These are phyloP conservation scores for Pogonus chalceus DNA, from an alignment of 1,140 invertebrate species.

Conservation along the genomic window DNA sequence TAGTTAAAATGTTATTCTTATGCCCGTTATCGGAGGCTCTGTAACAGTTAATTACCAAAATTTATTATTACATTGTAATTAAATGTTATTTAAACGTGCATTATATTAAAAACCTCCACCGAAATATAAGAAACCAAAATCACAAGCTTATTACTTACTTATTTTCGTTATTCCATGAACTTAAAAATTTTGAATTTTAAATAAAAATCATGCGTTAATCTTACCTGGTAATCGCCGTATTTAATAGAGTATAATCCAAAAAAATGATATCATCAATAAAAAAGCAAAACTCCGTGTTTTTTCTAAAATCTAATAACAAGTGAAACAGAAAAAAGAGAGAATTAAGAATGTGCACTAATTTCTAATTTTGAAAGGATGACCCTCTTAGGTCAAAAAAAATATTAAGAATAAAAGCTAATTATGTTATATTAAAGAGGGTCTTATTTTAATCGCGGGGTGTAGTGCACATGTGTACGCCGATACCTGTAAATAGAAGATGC, in stretches of 20 bases:
- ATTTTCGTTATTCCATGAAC: no score
- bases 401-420: slow-evolving; percentile 8
- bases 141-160: no score
- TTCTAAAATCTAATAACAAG: background rate
- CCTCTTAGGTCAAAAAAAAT: slow-evolving; percentile 3
- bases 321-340: background rate
- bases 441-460: background rate
- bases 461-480: slow-evolving; percentile 13
- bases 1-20: slow-evolving; percentile 42
- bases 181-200: no score
- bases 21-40: slow-evolving; percentile 41
- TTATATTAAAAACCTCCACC: no score
- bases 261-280: no score
- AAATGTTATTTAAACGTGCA: slow-evolving; percentile 1
- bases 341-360: no score
- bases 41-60: slow-evolving; percentile 13
- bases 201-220: no score
- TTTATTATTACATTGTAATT: slow-evolving; percentile 1
- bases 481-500: slow-evolving; percentile 55
- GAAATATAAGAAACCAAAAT: no score
- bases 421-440: slow-evolving; percentile 6
- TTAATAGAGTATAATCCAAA: no score
- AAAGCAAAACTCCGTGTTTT: no score
- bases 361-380: no score
- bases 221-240: no score